These are phyloP conservation scores for Eledone cirrhosa DNA, from an alignment of 2,888 invertebrate genomes.

Conservation along the genomic window DNA sequence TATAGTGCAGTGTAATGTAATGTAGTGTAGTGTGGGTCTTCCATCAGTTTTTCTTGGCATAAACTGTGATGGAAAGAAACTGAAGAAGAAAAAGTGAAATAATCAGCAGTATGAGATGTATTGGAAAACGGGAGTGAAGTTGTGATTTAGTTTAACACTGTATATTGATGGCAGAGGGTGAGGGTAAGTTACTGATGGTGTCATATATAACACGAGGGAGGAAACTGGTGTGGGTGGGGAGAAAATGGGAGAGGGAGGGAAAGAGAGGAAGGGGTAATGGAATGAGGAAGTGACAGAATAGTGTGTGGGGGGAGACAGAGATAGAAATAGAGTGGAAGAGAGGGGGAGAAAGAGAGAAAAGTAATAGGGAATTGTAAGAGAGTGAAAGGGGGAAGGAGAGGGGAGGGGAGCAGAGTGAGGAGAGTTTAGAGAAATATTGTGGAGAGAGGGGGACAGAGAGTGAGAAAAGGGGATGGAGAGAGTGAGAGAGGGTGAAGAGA, in stretches of 20 bases:
- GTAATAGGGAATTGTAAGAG: background rate
- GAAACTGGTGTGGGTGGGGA: background rate
- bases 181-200: background rate
- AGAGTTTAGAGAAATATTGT: background rate
- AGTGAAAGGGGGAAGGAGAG: slow-evolving; percentile 7
- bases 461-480: background rate
- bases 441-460: background rate
- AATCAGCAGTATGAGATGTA: too few relatives aligned
- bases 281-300: background rate
- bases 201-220: background rate
- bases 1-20: too few relatives aligned
- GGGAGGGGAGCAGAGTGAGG: background rate
- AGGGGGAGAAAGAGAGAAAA: background rate
- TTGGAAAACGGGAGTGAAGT: too few relatives aligned
- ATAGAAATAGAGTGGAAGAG: too few relatives aligned
- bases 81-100: too few relatives aligned
- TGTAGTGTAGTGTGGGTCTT: too few relatives aligned
- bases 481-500: too few relatives aligned
- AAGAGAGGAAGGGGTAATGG: background rate
- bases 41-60: too few relatives aligned
- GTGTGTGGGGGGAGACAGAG: background rate
- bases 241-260: background rate
- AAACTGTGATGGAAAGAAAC: too few relatives aligned
- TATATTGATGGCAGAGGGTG: background rate
- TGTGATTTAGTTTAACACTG: background rate